Evolutionary conservation across 2,113 vertebrate genomes (phyloP), one percentile per base, ranked within the genome.

Genomic region (Bubo bubo): DNA sequence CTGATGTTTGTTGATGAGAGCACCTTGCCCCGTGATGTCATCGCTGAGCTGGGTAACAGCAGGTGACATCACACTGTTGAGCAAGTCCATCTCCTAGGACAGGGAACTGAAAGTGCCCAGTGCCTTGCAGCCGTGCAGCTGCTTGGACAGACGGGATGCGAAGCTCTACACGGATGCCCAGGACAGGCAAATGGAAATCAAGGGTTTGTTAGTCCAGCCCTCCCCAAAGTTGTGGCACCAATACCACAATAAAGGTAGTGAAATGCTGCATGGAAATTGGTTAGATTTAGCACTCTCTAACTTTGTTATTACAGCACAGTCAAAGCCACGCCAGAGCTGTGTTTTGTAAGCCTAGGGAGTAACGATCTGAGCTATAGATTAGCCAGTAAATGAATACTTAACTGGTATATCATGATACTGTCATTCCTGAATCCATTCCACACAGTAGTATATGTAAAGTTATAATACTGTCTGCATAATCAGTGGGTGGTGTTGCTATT

Each of bases 401-500:
- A 12, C 52, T 62, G 59, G 47, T 90, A 43, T 90, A 66, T 76
- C 83, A 72, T 73, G 66, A 64, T 73, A 21, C 66, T 82, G 55
- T 89, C 84, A 86, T 86, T 93, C 83, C 70, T 27, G 66, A 86
- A 64, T 87, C 52, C 58, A 70, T 79, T 96, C 80, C 63, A 79
- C 71, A 50, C 70, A 66, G 66, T 39, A 76, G 81, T 76, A 67
- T 63, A 93, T 59, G 84, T 73, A 76, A 85, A 89, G 86, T 79
- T 90, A 59, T 62, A 82, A 94, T 87, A 80, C 83, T 74, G 72
- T 71, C 84, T 89, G 60, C 77, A 97, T 87, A 95, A 94, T 85
- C 84, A 86, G 84, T 79, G 77, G 73, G 94, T 79, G 81, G 16
- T 80, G 74, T 58, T 95, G 84, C 94, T 95, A 76, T 96, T 95